A percentile compares a stretch with the other conserved stretches of the same genome.
These are phyloP conservation scores for Cyphomyrus discorhynchus DNA, from an alignment of 2,113 vertebrate genomes.

Conservation along the genomic window DNA sequence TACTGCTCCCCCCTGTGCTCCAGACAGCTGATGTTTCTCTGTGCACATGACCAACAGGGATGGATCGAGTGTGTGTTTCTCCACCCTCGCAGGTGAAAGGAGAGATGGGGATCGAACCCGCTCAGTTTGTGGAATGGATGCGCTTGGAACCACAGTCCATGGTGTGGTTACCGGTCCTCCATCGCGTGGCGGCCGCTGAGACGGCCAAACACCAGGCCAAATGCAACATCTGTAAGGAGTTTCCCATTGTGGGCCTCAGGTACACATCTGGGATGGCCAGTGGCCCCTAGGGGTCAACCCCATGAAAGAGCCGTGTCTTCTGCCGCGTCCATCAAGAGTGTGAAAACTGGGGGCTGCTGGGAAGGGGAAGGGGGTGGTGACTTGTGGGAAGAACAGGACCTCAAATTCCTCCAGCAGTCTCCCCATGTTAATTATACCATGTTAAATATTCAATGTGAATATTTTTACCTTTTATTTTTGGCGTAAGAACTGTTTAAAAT, in stretches of 20 bases:
- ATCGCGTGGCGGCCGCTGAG: constrained; percentile 74
- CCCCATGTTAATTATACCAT: background rate
- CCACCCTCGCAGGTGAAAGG: constrained; percentile 62
- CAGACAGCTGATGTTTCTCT: background rate
- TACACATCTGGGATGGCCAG: constrained; percentile 39
- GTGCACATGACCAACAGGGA: background rate
- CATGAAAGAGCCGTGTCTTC: background rate
- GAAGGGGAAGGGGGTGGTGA: background rate
- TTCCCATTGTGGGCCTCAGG: constrained; percentile 81
- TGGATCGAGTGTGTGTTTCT: background rate
- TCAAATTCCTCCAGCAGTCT: background rate
- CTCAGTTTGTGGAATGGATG: constrained; percentile 83
- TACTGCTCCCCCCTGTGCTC: background rate
- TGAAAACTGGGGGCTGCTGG: background rate
- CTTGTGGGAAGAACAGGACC: background rate
- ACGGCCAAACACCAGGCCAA: constrained; percentile 79
- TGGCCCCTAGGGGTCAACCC: background rate
- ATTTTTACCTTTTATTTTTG: background rate
- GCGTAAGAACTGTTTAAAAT: background rate
- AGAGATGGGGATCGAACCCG: constrained; percentile 67
- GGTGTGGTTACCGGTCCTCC: constrained; percentile 79
- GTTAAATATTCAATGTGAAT: background rate
- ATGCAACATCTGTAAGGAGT: constrained; percentile 83
- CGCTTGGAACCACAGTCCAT: constrained; percentile 77
- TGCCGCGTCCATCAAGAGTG: background rate